Base-by-base conservation (phyloP, 2,888 invertebrate species). In the Epistrophella euchroma region DNA sequence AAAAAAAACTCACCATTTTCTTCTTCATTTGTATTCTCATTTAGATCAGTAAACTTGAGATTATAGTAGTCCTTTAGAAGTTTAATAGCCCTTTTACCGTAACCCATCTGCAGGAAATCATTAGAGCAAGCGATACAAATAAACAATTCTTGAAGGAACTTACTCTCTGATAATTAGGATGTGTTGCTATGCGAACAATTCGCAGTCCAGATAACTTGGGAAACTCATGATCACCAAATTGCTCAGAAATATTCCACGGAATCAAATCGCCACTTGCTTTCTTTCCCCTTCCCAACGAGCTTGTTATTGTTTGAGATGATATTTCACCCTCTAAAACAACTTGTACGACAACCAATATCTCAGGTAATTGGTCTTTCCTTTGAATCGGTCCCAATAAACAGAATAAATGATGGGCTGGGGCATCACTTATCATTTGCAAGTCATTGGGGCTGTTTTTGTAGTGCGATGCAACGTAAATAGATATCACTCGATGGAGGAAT, bases 371-470 rank as follows among this genome's bases (percentile, higher is more conserved):
- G 82, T 94, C 93, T 89, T 95, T 94, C 0, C 95, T 94, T 89
- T 96, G 94, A 1, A 97, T 95, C 0, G 99, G 99, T 0, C 97
- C 97, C 0, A 99, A 93, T 47, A 99, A 93, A 88, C 98, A 98
- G 93, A 99, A 99, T 75, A 99, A 92, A 91, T 98, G 97, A 93
- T 99, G 99, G 1, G 98, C 98, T 0, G 99, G 99, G 17, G 99
- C 99, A 93, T 99, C 99, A 15, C 99, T 98, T 93, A 99, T 94
- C 94, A 99, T 96, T 93, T 99, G 99, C 52, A 99, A 94, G 93
- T 99, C 99, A 93, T 99, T 99, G 0, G 99, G 99, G 76, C 97
- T 97, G 93, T 99, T 99, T 95, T 99, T 99, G 92, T 99, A 99
- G 93, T 99, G 99, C 7, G 99, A 99, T 0, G 99, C 96, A 0